Percentiles rank a stretch among this genome's conserved stretches.
phyloP scores from a whole-genome alignment of 1,140 invertebrate species.

The Leucophenga varia region DNA sequence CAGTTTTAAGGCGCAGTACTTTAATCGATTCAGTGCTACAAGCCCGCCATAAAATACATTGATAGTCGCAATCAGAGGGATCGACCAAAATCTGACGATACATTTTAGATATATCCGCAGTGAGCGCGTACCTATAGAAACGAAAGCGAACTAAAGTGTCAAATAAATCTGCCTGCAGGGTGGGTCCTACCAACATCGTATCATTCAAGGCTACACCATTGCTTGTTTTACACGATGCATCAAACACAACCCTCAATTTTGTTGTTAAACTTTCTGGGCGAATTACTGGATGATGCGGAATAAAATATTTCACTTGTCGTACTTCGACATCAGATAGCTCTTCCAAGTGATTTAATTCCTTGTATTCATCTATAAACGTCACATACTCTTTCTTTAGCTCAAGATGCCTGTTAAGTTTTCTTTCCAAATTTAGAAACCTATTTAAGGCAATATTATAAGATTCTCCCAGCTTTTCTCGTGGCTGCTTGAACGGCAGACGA shows the following conservation, averaged over 20 bases:
- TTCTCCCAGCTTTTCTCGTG: too few relatives aligned
- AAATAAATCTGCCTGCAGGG: constrained; percentile 39
- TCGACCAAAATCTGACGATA: constrained; percentile 33
- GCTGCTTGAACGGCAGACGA: too few relatives aligned
- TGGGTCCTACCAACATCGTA: constrained; percentile 38
- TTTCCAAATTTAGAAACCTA: too few relatives aligned
- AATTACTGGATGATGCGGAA: constrained; percentile 12
- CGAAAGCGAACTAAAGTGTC: constrained; percentile 46
- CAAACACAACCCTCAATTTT: constrained; percentile 37
- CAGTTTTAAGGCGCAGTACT: constrained; percentile 30
- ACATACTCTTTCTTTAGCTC: too few relatives aligned
- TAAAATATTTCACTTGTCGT: constrained; percentile 9
- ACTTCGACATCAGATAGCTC: neutral
- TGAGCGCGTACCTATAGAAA: constrained; percentile 29
- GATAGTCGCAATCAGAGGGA: constrained; percentile 25
- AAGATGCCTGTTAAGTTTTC: too few relatives aligned
- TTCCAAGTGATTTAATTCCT: constrained; percentile 10
- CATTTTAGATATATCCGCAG: constrained; percentile 46
- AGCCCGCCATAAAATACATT: constrained; percentile 51
- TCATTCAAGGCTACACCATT: constrained; percentile 40
- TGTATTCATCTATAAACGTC: constrained; percentile 11
- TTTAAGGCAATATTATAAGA: too few relatives aligned
- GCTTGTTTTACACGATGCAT: constrained; percentile 25
- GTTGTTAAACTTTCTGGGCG: constrained; percentile 18
- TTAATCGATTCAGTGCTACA: constrained; percentile 22